phyloP scores from a whole-genome alignment of 2,888 invertebrate species.

The Sylvicola cinctus region DNA sequence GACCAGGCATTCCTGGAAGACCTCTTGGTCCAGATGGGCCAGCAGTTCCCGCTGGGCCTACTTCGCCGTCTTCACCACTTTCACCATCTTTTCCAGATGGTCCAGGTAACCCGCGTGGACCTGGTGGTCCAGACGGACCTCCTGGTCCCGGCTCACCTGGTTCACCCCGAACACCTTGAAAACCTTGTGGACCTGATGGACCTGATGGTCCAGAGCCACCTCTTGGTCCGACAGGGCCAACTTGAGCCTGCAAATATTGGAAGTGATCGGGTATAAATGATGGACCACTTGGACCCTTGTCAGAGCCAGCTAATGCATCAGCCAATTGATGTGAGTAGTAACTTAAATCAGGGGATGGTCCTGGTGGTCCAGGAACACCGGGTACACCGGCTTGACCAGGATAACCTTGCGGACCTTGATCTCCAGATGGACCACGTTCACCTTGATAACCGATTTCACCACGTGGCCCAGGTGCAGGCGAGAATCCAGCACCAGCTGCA shows the following conservation, averaged over 20 bases:
- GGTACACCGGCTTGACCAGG: slow-evolving; percentile 12
- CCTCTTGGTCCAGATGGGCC: slow-evolving; percentile 60
- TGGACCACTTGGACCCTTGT: slow-evolving; percentile 50
- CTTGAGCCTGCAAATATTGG: slow-evolving; percentile 58
- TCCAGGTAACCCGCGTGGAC: slow-evolving; percentile 31
- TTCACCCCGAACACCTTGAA: slow-evolving; percentile 64
- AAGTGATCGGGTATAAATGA: slow-evolving; percentile 39
- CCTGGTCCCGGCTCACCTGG: slow-evolving; percentile 52
- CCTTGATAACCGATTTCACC: slow-evolving; percentile 5
- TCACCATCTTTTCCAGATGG: slow-evolving; percentile 38
- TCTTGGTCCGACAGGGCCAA: slow-evolving; percentile 58
- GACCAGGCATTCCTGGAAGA: slow-evolving; percentile 48
- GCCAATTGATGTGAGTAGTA: slow-evolving; percentile 54
- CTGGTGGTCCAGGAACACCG: slow-evolving; percentile 40
- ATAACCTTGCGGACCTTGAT: slow-evolving; percentile 5
- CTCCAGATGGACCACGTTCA: slow-evolving; percentile 1
- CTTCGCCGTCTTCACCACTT: slow-evolving; percentile 61
- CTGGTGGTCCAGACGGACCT: slow-evolving; percentile 33
- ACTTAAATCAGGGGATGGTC: slow-evolving; percentile 24
- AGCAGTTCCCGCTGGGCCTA: slow-evolving; percentile 45
- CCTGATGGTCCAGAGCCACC: slow-evolving; percentile 50
- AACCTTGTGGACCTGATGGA: slow-evolving; percentile 52
- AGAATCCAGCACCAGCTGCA: slow-evolving; percentile 6
- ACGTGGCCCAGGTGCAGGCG: slow-evolving; percentile 6
- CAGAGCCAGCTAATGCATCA: slow-evolving; percentile 42